A percentile compares a stretch with the other conserved stretches of the same genome.
These are phyloP conservation scores for Hypotaenidia philippensis DNA, from an alignment of 2,797 vertebrate species.

Conservation along the genomic window DNA sequence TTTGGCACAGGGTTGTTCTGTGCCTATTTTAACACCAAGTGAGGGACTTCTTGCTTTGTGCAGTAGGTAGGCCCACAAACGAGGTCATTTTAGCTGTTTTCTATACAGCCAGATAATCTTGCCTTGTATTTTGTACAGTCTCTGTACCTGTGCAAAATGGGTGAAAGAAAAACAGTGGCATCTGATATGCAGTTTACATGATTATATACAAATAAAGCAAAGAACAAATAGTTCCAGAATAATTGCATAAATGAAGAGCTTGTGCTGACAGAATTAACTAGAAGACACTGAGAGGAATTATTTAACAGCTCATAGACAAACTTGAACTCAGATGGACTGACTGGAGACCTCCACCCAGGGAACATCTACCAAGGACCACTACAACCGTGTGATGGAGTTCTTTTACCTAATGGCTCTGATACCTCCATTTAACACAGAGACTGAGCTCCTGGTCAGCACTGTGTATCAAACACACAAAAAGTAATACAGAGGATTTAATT, in stretches of 20 bases:
- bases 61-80: not conserved
- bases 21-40: rapidly evolving
- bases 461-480: not conserved
- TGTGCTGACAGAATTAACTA: not conserved
- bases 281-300: not conserved
- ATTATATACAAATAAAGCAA: not conserved
- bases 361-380: not conserved
- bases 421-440: not conserved
- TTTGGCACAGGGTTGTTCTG: not conserved
- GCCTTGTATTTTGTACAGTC: rapidly evolving
- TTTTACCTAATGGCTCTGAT: not conserved
- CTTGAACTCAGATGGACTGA: not conserved
- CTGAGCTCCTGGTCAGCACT: not conserved
- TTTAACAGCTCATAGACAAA: not conserved
- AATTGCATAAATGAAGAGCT: not conserved
- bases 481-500: not conserved
- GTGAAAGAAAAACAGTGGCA: not conserved
- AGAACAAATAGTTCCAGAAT: not conserved
- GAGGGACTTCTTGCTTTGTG: not conserved
- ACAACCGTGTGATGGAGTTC: not conserved
- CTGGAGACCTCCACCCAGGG: not conserved
- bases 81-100: not conserved
- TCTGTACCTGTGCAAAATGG: not conserved
- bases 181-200: not conserved
- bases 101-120: not conserved